Evolutionary conservation across 2,797 vertebrate genomes (phyloP).

Genomic region (Vultur gryphus): DNA sequence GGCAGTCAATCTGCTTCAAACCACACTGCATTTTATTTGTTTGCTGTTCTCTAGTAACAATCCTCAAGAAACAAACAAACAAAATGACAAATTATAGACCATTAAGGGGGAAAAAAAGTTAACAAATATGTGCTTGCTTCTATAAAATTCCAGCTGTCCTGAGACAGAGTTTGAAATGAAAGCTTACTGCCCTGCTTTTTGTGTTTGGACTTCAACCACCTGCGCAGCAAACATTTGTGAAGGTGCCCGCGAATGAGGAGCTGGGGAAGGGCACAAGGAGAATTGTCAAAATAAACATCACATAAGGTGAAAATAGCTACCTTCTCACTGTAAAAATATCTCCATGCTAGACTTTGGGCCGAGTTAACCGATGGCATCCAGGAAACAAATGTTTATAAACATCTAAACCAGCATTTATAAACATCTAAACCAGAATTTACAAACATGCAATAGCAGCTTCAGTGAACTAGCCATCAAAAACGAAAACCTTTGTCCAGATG

Average conservation of each 20-base stretch:
- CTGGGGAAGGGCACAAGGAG: not conserved
- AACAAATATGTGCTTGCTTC: constrained; percentile 15
- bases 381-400: not conserved
- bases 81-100: constrained; percentile 20
- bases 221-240: not conserved
- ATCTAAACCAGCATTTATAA: not conserved
- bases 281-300: not conserved
- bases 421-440: not conserved
- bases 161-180: not conserved
- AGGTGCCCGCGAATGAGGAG: not conserved
- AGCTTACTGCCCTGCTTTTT: not conserved
- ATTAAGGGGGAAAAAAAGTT: not conserved
- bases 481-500: not conserved
- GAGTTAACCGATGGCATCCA: not conserved
- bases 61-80: constrained; percentile 47
- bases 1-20: constrained; percentile 22
- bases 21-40: not conserved
- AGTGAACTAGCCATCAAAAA: not conserved
- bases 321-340: not conserved
- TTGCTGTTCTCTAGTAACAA: constrained; percentile 47
- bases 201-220: not conserved
- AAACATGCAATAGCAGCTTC: not conserved
- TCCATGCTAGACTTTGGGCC: not conserved
- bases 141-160: not conserved
- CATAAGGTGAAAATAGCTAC: not conserved